Evolutionary conservation across 2,888 invertebrate species (phyloP).

Genomic region (Stenodema calcarata): DNA sequence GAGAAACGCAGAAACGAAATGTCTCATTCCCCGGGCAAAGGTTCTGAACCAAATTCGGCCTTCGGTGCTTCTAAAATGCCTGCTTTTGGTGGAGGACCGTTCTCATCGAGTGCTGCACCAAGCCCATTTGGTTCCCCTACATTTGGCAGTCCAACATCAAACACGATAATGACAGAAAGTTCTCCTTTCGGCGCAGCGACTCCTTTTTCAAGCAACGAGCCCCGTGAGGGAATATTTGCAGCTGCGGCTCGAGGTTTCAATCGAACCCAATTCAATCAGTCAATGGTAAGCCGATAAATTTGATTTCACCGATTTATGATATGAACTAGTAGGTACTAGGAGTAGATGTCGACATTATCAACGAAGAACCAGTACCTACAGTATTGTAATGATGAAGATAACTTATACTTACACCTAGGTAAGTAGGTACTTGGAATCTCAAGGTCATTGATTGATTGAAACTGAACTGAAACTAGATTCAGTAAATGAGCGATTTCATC

Average conservation of each 20-base stretch:
- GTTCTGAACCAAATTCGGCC: background rate
- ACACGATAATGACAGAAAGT: background rate
- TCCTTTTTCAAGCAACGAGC: background rate
- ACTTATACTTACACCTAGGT: too few relatives aligned
- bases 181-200: background rate
- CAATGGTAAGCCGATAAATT: too few relatives aligned
- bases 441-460: too few relatives aligned
- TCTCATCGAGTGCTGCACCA: background rate
- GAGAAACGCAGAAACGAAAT: background rate
- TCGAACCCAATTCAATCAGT: background rate
- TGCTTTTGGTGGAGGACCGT: background rate
- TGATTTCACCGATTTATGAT: too few relatives aligned
- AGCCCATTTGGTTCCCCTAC: background rate
- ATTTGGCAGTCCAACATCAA: background rate
- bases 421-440: too few relatives aligned
- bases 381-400: too few relatives aligned
- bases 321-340: too few relatives aligned
- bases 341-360: too few relatives aligned
- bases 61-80: background rate
- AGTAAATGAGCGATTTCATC: too few relatives aligned
- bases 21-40: background rate
- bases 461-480: too few relatives aligned
- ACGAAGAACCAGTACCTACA: too few relatives aligned
- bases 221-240: slow-evolving; percentile 13
- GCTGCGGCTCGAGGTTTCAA: slow-evolving; percentile 37